These are phyloP conservation scores for Ectemnius lituratus DNA, from an alignment of 2,888 invertebrate genomes.

Conservation along the genomic window DNA sequence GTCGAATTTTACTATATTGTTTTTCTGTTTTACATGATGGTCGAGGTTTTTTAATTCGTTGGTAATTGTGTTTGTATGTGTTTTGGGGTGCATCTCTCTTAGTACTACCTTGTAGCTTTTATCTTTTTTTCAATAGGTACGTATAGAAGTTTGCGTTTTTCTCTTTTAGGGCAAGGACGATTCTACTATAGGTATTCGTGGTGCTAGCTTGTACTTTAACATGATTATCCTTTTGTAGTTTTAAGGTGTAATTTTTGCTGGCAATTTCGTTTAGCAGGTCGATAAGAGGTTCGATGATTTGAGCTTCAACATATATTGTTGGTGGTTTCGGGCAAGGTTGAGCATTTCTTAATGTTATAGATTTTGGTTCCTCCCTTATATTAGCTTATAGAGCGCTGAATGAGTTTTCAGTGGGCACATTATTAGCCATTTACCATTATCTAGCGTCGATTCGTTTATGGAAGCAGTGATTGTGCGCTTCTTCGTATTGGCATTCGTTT, in stretches of 20 bases:
- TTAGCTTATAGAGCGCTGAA: too few species aligned
- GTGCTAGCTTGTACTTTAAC: conserved; percentile 2
- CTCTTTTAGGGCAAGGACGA: neutral
- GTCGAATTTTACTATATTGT: conserved; percentile 1
- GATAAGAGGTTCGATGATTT: conserved; percentile 1
- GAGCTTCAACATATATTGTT: conserved; percentile 14
- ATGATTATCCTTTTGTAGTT: conserved; percentile 1
- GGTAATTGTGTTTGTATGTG: neutral
- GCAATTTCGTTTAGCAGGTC: neutral
- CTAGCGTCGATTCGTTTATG: too few species aligned
- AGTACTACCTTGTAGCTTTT: conserved; percentile 11
- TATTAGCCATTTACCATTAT: too few species aligned
- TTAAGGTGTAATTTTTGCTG: neutral
- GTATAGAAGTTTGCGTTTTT: conserved; percentile 16
- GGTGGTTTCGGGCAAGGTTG: too few species aligned
- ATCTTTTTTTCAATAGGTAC: conserved; percentile 14
- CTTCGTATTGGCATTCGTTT: too few species aligned
- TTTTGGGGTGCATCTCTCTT: conserved; percentile 11
- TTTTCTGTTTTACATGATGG: conserved; percentile 5
- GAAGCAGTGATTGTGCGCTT: too few species aligned
- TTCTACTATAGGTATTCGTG: neutral
- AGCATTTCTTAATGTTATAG: too few species aligned
- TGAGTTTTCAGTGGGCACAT: too few species aligned
- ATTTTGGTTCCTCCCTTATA: too few species aligned
- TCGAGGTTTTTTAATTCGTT: neutral